Conservation (phyloP, 1,140 invertebrate genomes). For the Ips typographus region DNA sequence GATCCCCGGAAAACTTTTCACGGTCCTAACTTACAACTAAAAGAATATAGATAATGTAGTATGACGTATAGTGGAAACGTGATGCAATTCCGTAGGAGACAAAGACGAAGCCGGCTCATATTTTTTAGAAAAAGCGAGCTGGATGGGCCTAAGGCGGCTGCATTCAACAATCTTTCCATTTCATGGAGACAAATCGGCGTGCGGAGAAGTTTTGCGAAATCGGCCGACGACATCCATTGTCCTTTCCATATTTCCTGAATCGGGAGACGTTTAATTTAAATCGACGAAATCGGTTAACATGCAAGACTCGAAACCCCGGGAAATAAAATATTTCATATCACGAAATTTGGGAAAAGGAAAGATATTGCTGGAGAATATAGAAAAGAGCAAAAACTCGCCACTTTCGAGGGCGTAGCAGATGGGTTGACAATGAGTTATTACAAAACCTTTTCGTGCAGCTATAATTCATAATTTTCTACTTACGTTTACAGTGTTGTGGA, state of each 20-base stretch:
- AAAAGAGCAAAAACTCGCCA: slow-evolving; percentile 24
- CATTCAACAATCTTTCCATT: slow-evolving; percentile 26
- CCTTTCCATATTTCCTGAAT: background rate
- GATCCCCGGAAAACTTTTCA: slow-evolving; percentile 12
- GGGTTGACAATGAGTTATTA: slow-evolving; percentile 28
- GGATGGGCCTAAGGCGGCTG: background rate
- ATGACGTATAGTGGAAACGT: slow-evolving; percentile 19
- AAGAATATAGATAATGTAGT: slow-evolving; percentile 21
- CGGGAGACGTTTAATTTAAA: slow-evolving; percentile 16
- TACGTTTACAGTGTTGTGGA: slow-evolving; percentile 15
- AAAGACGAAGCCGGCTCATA: slow-evolving; percentile 24
- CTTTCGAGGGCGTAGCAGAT: slow-evolving; percentile 24
- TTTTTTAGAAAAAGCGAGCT: slow-evolving; percentile 1
- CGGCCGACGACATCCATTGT: slow-evolving; percentile 4
- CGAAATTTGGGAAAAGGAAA: slow-evolving; percentile 9
- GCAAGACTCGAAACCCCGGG: slow-evolving; percentile 7
- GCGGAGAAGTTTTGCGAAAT: slow-evolving; percentile 7
- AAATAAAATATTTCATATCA: slow-evolving; percentile 28
- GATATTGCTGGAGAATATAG: slow-evolving; percentile 24
- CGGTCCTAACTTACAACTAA: slow-evolving; percentile 22
- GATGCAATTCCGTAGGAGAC: slow-evolving; percentile 19
- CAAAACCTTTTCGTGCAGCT: slow-evolving; percentile 13
- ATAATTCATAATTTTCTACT: slow-evolving; percentile 23
- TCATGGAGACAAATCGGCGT: slow-evolving; percentile 20
- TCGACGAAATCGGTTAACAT: slow-evolving; percentile 14